Evolutionary conservation across 2,113 vertebrate genomes (phyloP).

Genomic region (Caranx melampygus): DNA sequence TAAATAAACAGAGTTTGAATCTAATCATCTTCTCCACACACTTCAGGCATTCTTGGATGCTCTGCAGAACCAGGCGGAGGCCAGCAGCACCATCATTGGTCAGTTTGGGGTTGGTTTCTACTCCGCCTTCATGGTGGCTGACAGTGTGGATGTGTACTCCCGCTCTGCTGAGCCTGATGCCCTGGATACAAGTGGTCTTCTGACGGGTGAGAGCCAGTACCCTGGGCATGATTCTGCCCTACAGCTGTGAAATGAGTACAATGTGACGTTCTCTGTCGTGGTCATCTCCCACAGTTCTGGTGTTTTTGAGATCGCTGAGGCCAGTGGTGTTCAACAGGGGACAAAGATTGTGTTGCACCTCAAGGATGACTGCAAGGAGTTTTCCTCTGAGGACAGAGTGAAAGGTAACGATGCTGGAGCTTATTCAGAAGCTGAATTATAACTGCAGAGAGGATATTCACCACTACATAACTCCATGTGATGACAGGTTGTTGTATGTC

Average conservation of each 20-base stretch:
- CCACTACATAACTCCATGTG: not conserved
- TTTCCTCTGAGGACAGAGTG: conserved; percentile 91
- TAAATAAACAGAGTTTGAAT: not conserved
- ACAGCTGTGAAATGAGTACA: not conserved
- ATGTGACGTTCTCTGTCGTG: not conserved
- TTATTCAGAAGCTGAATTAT: accelerated
- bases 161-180: conserved; percentile 80
- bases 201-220: conserved; percentile 85
- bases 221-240: not conserved
- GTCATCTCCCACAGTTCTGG: conserved; percentile 86
- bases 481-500: conserved; percentile 3
- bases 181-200: conserved; percentile 93
- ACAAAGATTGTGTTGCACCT: conserved; percentile 96
- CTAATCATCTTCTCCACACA: not conserved
- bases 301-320: conserved; percentile 92
- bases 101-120: conserved; percentile 99
- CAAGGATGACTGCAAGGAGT: conserved; percentile 94
- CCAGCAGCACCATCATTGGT: conserved; percentile 93
- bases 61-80: conserved; percentile 91
- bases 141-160: conserved; percentile 93
- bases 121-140: conserved; percentile 97
- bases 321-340: conserved; percentile 90
- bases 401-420: conserved; percentile 83
- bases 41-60: conserved; percentile 92
- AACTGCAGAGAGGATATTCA: not conserved